These are phyloP conservation scores for Blastomussa wellsi DNA, from an alignment of 92 coral and sea anemone genomes.

Conservation along the genomic window DNA sequence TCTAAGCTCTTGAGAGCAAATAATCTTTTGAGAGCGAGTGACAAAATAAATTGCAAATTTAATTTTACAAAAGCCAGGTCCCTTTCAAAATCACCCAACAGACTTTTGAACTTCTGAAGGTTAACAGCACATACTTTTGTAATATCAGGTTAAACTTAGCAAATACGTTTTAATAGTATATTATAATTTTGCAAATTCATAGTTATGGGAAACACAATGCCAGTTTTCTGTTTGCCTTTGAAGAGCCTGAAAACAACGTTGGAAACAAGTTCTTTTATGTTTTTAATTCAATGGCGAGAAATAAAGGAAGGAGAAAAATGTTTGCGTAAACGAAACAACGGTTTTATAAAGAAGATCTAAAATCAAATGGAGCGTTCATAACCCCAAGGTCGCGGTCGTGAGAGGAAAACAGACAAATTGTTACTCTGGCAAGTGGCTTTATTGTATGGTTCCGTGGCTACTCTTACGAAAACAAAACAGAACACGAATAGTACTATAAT, in stretches of 20 bases:
- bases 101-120: background rate
- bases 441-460: slow-evolving; percentile 15
- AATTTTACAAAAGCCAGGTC: no score
- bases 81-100: background rate
- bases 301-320: background rate
- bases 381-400: background rate
- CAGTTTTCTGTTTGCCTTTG: background rate
- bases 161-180: background rate
- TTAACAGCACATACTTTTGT: background rate
- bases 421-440: slow-evolving; percentile 31
- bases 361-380: background rate
- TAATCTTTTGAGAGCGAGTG: no score
- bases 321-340: background rate
- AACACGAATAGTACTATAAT: background rate
- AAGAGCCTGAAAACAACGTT: background rate
- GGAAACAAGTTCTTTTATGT: background rate
- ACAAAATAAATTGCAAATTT: background rate
- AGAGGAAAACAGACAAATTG: background rate
- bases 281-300: background rate
- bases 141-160: background rate
- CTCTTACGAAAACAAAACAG: background rate
- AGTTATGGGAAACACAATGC: background rate
- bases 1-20: no score
- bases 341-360: background rate
- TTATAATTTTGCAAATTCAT: background rate